These are phyloP conservation scores for Myrmecophaga tridactyla DNA, from an alignment of 2,113 vertebrate species.

Conservation along the genomic window DNA sequence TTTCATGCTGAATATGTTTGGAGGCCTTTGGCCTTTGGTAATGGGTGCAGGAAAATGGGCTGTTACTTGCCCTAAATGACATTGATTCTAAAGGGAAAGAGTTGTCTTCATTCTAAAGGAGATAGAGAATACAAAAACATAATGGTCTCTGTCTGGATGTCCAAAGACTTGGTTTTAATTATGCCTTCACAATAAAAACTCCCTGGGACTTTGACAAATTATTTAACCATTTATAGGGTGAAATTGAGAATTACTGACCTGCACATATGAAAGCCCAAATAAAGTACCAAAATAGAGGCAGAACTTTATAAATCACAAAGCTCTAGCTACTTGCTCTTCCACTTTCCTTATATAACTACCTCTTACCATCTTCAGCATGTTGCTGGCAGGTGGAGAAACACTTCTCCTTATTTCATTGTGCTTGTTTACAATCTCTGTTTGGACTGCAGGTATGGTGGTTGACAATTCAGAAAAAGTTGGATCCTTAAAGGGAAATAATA, in stretches of 20 bases:
- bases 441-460: background rate
- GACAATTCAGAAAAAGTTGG: background rate
- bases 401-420: conserved; percentile 72
- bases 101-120: background rate
- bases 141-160: background rate
- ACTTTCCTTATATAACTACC: background rate
- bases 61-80: background rate
- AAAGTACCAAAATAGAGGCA: background rate
- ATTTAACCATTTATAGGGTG: background rate
- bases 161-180: background rate
- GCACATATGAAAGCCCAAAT: background rate
- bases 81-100: background rate
- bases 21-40: background rate
- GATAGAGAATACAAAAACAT: background rate
- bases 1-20: background rate
- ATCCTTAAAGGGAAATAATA: conserved; percentile 33
- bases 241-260: background rate
- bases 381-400: conserved; percentile 71
- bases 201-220: background rate
- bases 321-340: too few species aligned
- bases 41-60: background rate
- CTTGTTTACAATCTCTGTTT: conserved; percentile 74
- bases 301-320: background rate
- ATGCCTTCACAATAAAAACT: background rate
- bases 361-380: conserved; percentile 83